Percentiles rank a stretch among this genome's conserved stretches.
Conservation (phyloP, 1,140 invertebrate species). For the Papilio xuthus region DNA sequence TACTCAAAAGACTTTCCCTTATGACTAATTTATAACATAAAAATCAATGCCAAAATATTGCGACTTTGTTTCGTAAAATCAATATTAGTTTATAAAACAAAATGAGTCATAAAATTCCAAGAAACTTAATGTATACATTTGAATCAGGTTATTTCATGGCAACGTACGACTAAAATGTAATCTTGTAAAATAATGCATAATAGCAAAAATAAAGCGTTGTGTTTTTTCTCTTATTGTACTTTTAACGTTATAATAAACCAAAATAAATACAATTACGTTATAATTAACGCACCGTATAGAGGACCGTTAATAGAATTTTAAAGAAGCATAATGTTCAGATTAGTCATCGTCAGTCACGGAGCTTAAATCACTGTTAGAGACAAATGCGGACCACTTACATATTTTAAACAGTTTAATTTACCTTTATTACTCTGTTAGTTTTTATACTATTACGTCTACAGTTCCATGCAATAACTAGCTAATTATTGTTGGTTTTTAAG, state of each 20-base stretch:
- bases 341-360: constrained; percentile 67
- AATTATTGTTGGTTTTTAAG: too few species aligned
- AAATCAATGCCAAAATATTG: not conserved
- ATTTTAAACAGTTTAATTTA: constrained; percentile 29
- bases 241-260: constrained; percentile 37
- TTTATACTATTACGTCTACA: too few species aligned
- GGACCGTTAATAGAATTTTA: constrained; percentile 68
- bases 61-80: not conserved
- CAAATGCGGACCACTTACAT: constrained; percentile 39
- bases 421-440: not conserved
- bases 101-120: not conserved
- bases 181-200: too few species aligned
- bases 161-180: not conserved
- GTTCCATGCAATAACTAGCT: not conserved
- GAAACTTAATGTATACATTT: not conserved
- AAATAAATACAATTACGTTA: constrained; percentile 60
- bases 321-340: constrained; percentile 61
- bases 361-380: constrained; percentile 47
- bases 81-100: not conserved
- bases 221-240: not conserved
- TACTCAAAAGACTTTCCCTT: not conserved
- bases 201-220: too few species aligned
- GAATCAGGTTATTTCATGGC: not conserved
- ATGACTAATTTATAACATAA: constrained; percentile 3
- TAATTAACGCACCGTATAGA: constrained; percentile 42